Evolutionary conservation across 2,888 invertebrate species (phyloP).

Genomic region (Heliconius charithonia): DNA sequence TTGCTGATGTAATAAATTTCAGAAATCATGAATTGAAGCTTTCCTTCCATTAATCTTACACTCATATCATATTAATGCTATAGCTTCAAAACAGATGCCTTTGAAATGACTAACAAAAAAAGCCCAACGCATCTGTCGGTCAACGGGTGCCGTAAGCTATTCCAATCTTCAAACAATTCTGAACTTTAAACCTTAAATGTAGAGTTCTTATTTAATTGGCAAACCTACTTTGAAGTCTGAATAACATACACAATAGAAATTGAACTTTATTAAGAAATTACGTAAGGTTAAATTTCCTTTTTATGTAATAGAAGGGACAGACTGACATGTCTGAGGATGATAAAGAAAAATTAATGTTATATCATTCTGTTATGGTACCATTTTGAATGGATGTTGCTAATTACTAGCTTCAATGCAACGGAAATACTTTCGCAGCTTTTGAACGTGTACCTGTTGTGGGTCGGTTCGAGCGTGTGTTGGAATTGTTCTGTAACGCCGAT

Average conservation of each 20-base stretch:
- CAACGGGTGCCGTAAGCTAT: conserved; percentile 39
- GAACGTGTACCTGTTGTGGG: conserved; percentile 44
- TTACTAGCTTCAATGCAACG: conserved; percentile 41
- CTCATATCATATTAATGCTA: conserved; percentile 33
- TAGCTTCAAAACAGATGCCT: conserved; percentile 51
- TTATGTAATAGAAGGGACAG: conserved; percentile 21
- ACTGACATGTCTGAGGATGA: conserved; percentile 24
- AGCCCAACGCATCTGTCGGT: conserved; percentile 52
- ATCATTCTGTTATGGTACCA: conserved; percentile 11
- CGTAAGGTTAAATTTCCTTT: conserved; percentile 9
- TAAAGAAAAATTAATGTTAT: conserved; percentile 20
- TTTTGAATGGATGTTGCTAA: conserved; percentile 34
- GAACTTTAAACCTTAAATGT: conserved; percentile 20
- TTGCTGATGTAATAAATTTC: not conserved
- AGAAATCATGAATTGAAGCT: not conserved
- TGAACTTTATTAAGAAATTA: not conserved
- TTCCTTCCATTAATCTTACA: conserved; percentile 22
- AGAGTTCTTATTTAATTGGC: conserved; percentile 39
- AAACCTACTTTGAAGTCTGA: not conserved
- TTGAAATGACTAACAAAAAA: conserved; percentile 51
- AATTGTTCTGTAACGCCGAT: conserved; percentile 18
- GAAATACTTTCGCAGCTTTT: conserved; percentile 48
- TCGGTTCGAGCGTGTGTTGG: conserved; percentile 6
- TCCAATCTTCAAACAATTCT: conserved; percentile 32
- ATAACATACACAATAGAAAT: not conserved